Conservation (phyloP, 1,140 invertebrate species). For the Drosophila eugracilis region DNA sequence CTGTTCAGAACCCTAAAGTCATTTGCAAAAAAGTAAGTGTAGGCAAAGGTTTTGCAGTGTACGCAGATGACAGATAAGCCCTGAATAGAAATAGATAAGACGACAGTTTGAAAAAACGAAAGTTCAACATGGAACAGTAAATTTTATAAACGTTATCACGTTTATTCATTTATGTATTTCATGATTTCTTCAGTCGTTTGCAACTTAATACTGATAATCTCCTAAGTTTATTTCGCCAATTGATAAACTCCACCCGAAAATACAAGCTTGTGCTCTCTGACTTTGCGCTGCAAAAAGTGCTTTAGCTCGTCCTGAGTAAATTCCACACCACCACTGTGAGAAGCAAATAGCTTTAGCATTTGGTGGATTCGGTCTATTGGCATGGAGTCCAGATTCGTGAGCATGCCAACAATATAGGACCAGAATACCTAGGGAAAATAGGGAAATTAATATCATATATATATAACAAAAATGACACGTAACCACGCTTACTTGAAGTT, state of each 20-base stretch:
- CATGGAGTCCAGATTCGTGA: constrained; percentile 97
- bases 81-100: constrained; percentile 27
- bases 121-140: constrained; percentile 9
- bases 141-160: constrained; percentile 24
- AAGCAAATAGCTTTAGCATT: constrained; percentile 98
- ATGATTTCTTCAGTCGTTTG: constrained; percentile 28
- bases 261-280: constrained; percentile 94
- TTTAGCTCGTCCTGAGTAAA: constrained; percentile 95
- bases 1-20: neutral
- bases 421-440: constrained; percentile 90
- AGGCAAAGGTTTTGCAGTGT: neutral
- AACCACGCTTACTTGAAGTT: constrained; percentile 88
- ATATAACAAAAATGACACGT: neutral
- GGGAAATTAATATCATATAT: neutral
- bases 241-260: constrained; percentile 94
- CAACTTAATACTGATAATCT: constrained; percentile 14
- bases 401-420: constrained; percentile 98
- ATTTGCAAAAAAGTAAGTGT: constrained; percentile 2
- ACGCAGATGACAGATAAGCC: constrained; percentile 21
- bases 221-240: constrained; percentile 88
- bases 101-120: constrained; percentile 5
- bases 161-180: constrained; percentile 4
- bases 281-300: constrained; percentile 96
- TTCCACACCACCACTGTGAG: constrained; percentile 93
- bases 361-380: constrained; percentile 97